Base-by-base conservation (phyloP, 23 tunicate genomes). In the Styela clava region DNA sequence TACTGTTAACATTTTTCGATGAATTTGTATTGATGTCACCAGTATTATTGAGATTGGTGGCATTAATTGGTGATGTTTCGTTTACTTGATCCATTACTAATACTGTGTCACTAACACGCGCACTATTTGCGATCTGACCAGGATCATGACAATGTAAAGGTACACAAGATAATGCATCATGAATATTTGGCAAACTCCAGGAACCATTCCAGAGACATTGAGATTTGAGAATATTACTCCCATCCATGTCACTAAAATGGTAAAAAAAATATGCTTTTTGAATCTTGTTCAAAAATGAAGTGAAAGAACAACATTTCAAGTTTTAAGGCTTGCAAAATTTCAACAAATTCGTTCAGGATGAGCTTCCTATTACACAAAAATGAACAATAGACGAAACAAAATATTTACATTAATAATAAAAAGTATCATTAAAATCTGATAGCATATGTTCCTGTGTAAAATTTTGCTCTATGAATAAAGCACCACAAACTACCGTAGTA, bases 101-200 rank as follows among this genome's bases (percentile, higher is more conserved):
- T 1, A 0, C 22, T 67, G 71, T 1, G 71, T 29, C 71, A 67
- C 31, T 67, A 30, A 74, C 71, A 2, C 97, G 87, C 1, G 74
- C 26, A 37, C 84, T 65, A 44, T 74, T 69, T 24, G 27, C 32
- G 18, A 91, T 64, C 9, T 33, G 36, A 1, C 97, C 97, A 31
- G 97, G 97, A 56, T 91, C 90, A 27, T 63, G 64, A 77, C 97
- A 91, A 29, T 36, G 61, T 27, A 86, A 25, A 2, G 85, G 82
- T 33, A 24, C 69, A 56, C 97, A 91, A 9, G 79, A 34, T 32
- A 85, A 37, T 12, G 82, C 90, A 1, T 44, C 61, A 16, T 33
- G 32, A 24, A 91, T 73, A 3, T 82, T 33, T 3, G 87, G 79
- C 16, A 74, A 77, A 19, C 82, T 52, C 97, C 97, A 91, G 1